A percentile compares a stretch with the other conserved stretches of the same genome.
phyloP scores from a whole-genome alignment of 2,113 vertebrate genomes.

The Nerophis lumbriciformis region DNA sequence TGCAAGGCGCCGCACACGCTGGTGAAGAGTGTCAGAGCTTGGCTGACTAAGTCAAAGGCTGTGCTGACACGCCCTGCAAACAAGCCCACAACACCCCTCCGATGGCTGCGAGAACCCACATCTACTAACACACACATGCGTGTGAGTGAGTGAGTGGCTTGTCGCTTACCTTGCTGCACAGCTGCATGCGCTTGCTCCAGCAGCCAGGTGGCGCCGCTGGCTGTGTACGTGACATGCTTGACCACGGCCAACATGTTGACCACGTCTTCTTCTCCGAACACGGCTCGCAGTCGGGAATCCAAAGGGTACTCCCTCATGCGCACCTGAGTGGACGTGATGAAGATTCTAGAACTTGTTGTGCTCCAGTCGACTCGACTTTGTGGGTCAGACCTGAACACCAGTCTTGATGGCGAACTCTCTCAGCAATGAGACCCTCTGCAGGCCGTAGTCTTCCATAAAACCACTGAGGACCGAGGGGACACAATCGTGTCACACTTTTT shows the following conservation, averaged over 20 bases:
- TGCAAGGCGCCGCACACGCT: constrained; percentile 92
- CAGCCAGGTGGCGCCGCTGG: constrained; percentile 82
- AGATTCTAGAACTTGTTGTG: too few relatives aligned
- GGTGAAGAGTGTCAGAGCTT: constrained; percentile 90
- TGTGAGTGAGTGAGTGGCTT: neutral
- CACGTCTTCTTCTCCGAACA: constrained; percentile 87
- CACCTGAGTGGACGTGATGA: constrained; percentile 62
- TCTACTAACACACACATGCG: neutral
- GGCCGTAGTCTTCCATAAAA: constrained; percentile 75
- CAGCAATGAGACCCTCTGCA: constrained; percentile 91
- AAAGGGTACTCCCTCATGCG: constrained; percentile 88
- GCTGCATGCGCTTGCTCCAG: constrained; percentile 85
- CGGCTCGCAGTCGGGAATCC: constrained; percentile 80
- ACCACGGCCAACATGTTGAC: constrained; percentile 93
- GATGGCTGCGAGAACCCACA: neutral
- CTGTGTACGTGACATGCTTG: constrained; percentile 84
- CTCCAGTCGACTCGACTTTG: too few relatives aligned
- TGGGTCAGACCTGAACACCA: constrained; percentile 84
- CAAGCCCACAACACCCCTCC: constrained; percentile 9
- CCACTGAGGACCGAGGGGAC: constrained; percentile 70
- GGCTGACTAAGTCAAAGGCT: constrained; percentile 82
- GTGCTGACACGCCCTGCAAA: constrained; percentile 83
- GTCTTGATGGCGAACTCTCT: constrained; percentile 89
- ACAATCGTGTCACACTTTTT: too few relatives aligned
- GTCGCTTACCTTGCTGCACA: constrained; percentile 82